phyloP scores from a whole-genome alignment of 2,888 invertebrate species.

The Caenorhabditis doughertyi region DNA sequence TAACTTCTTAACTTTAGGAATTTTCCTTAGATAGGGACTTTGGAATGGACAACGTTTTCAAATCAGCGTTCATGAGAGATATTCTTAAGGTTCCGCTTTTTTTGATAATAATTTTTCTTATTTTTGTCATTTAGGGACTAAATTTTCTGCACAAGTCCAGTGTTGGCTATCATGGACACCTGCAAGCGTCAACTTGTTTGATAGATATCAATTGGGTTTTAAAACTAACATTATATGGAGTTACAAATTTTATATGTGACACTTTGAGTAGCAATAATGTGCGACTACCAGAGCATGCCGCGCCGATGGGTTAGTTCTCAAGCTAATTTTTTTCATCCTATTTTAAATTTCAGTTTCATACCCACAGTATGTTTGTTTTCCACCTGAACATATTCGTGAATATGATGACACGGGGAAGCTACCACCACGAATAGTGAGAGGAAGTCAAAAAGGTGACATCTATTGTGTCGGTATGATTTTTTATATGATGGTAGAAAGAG shows the following conservation, averaged over 20 bases:
- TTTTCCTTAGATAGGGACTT: conserved; percentile 78
- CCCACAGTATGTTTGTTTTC: conserved; percentile 71
- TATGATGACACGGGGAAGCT: conserved; percentile 71
- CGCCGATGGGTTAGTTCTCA: conserved; percentile 49
- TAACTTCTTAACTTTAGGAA: conserved; percentile 68
- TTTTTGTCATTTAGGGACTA: conserved; percentile 70
- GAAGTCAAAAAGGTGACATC: conserved; percentile 76
- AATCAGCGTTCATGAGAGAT: conserved; percentile 81
- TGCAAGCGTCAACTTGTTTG: conserved; percentile 76
- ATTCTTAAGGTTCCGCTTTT: conserved; percentile 69
- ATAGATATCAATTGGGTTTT: conserved; percentile 82
- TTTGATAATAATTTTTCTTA: neutral
- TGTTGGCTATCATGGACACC: conserved; percentile 78
- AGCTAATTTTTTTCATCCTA: neutral
- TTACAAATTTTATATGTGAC: conserved; percentile 71
- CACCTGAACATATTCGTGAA: conserved; percentile 77
- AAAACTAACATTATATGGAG: conserved; percentile 78
- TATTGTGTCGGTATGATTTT: conserved; percentile 73
- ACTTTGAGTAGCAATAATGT: conserved; percentile 69
- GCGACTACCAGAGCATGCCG: conserved; percentile 62
- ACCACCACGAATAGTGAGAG: conserved; percentile 67
- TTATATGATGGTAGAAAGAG: conserved; percentile 73
- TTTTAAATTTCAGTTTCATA: conserved; percentile 42
- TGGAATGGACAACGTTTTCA: conserved; percentile 80
- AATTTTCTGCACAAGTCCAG: conserved; percentile 78